phyloP scores from a whole-genome alignment of 2,888 invertebrate genomes.

The Drosophila paramelanica region DNA sequence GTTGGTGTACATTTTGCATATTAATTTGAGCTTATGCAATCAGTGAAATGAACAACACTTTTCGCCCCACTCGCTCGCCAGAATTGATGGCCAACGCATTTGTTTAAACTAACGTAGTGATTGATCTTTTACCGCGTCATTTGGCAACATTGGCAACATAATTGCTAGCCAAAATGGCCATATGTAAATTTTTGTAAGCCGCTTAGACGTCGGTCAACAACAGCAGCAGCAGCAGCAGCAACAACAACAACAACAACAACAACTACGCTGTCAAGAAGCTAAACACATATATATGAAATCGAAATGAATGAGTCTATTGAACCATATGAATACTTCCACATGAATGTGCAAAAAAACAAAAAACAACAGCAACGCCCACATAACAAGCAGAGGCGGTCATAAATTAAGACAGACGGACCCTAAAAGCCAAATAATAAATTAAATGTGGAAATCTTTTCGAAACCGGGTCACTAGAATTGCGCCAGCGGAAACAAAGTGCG shows the following conservation, averaged over 20 bases:
- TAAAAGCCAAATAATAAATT: constrained; percentile 33
- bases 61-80: neutral
- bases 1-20: constrained; percentile 58
- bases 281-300: constrained; percentile 39
- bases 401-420: constrained; percentile 42
- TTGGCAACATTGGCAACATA: constrained; percentile 28
- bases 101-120: constrained; percentile 11
- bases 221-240: neutral
- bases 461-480: constrained; percentile 73
- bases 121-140: constrained; percentile 32
- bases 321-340: constrained; percentile 16
- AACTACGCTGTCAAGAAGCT: constrained; percentile 33
- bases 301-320: constrained; percentile 48
- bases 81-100: constrained; percentile 4
- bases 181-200: constrained; percentile 56
- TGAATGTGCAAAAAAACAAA: constrained; percentile 26
- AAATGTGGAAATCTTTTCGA: constrained; percentile 48
- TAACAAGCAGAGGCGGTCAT: constrained; percentile 36
- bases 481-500: constrained; percentile 28
- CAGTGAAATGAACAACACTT: constrained; percentile 18
- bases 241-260: constrained; percentile 1
- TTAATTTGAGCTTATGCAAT: constrained; percentile 46
- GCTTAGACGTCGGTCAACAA: constrained; percentile 34
- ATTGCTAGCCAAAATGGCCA: constrained; percentile 49
- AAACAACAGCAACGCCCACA: constrained; percentile 49